Base-by-base conservation (phyloP, 2,797 vertebrate species). In the Sitta carolinensis region DNA sequence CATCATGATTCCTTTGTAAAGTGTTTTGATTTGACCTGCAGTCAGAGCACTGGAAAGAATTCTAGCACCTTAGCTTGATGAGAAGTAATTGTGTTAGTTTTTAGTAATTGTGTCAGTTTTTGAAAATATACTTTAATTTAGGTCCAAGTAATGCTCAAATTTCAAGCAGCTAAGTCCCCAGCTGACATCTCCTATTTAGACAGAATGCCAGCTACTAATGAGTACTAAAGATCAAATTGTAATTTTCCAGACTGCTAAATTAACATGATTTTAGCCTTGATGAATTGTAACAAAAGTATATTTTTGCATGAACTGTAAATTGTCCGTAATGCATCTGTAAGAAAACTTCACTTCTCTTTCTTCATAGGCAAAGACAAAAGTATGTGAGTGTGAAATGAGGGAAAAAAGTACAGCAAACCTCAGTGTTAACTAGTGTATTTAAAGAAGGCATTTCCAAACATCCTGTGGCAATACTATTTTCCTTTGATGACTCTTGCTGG, bases 171-270 rank as follows among this genome's bases (percentile, higher is more conserved):
- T 72, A 67, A 62, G 27, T 89, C 52, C n/a, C 57, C 67, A 92
- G 21, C 54, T 74, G 69, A 96, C 66, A 81, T 22, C 13, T 82
- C 40, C 70, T 90, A 26, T 55, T 95, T 94, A 94, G 40, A 86
- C 40, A 93, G 76, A 91, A 84, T 72, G 73, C 89, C 87, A 95
- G 50, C 61, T 90, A 89, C 63, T 89, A 81, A 90, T 87, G 84
- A 95, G 79, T 66, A 82, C 40, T 80, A 85, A 87, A 55, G 40
- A 91, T 95, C 62, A 93, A 91, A 95, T 47, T 95, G 57, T 45
- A 77, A 89, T 84, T 89, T 89, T 86, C n/a, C 40, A 84, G 54
- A 47, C 55, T 87, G 59, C 64, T 93, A 93, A 86, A 88, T 93
- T 88, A 94, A 83, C 82, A 48, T 34, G 57, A 42, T 81, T 64